phyloP scores from a whole-genome alignment of 2,888 invertebrate genomes.

The Diarsia rubi region DNA sequence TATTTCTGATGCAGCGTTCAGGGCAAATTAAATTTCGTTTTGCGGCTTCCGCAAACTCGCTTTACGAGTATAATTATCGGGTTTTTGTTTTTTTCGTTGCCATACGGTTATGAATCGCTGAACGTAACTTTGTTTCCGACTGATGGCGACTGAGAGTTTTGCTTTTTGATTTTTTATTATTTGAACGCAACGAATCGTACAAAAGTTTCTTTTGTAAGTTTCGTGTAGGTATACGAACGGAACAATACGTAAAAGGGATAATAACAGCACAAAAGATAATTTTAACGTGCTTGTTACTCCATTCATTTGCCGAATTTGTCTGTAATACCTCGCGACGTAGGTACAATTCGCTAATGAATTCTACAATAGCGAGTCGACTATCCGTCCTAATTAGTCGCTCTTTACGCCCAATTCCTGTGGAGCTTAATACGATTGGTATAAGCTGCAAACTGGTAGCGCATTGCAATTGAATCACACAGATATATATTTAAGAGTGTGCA shows the following conservation, averaged over 20 bases:
- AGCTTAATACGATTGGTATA: constrained; percentile 76
- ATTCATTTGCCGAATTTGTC: constrained; percentile 72
- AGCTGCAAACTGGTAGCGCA: constrained; percentile 69
- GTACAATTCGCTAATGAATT: constrained; percentile 82
- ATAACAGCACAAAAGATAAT: constrained; percentile 58
- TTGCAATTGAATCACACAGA: constrained; percentile 35
- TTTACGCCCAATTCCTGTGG: constrained; percentile 80
- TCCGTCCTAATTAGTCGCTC: constrained; percentile 83
- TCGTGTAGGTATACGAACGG: constrained; percentile 14
- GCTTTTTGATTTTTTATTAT: constrained; percentile 67
- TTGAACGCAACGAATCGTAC: constrained; percentile 28
- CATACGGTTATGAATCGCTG: constrained; percentile 81
- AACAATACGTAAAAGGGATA: constrained; percentile 39
- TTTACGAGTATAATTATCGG: constrained; percentile 88
- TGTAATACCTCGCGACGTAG: constrained; percentile 74
- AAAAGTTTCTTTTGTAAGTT: constrained; percentile 42
- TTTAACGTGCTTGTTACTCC: constrained; percentile 61
- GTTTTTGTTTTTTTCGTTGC: constrained; percentile 77
- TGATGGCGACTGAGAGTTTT: constrained; percentile 68
- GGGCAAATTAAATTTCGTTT: constrained; percentile 91
- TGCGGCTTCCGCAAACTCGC: constrained; percentile 89
- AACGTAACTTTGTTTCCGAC: constrained; percentile 77
- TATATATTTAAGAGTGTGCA: constrained; percentile 56
- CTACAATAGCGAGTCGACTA: constrained; percentile 83
- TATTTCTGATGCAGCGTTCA: constrained; percentile 91